A percentile compares a stretch with the other conserved stretches of the same genome.
phyloP scores from a whole-genome alignment of 2,113 vertebrate species.

The Phyllostomus hastatus region DNA sequence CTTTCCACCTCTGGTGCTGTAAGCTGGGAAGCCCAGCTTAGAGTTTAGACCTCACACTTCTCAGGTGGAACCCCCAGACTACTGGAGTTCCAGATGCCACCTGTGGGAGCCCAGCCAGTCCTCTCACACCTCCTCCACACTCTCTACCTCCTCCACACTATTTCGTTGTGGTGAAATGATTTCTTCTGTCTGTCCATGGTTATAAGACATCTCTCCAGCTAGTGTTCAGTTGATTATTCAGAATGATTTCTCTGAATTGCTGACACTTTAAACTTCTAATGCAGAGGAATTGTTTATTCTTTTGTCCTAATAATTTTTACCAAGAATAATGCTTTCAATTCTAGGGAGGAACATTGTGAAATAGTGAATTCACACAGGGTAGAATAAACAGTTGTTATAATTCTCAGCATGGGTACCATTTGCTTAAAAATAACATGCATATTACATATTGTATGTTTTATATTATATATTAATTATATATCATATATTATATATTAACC shows the following conservation, averaged over 20 bases:
- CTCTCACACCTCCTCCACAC: too few species aligned
- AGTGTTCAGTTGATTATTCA: too few species aligned
- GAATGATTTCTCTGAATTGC: background rate
- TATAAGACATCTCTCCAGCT: too few species aligned
- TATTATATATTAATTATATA: background rate
- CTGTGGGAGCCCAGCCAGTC: too few species aligned
- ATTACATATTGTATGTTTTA: background rate
- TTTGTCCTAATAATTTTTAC: constrained; percentile 2
- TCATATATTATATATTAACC: background rate
- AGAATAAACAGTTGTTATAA: background rate
- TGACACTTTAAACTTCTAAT: background rate
- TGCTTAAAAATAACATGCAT: background rate
- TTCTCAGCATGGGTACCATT: background rate
- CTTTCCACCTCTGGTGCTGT: too few species aligned
- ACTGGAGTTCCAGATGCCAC: too few species aligned
- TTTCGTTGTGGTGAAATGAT: too few species aligned
- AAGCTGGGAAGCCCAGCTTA: too few species aligned
- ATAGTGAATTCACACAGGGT: background rate
- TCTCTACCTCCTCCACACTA: too few species aligned
- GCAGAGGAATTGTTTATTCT: background rate
- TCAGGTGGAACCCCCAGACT: too few species aligned
- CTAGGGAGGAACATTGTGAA: background rate
- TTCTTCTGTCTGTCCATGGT: too few species aligned
- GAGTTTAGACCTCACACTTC: too few species aligned
- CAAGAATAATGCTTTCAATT: background rate